Conservation (phyloP, 2,888 invertebrate species). For the Xylocampa areola region DNA sequence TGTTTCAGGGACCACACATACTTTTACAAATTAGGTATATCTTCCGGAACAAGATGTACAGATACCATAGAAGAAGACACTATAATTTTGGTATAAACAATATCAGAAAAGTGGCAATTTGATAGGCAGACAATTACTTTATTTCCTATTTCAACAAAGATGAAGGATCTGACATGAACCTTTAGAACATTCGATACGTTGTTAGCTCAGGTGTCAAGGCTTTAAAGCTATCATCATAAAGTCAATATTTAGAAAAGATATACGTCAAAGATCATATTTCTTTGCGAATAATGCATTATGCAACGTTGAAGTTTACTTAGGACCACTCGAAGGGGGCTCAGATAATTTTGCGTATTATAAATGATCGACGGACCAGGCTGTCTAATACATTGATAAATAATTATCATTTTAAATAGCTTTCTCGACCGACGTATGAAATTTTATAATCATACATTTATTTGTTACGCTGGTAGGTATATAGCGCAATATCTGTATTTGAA, state of each 20-base stretch:
- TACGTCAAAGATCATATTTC: slow-evolving; percentile 81
- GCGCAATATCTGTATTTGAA: no score
- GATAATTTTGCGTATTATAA: slow-evolving; percentile 35
- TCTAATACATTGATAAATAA: slow-evolving; percentile 16
- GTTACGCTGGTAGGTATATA: no score
- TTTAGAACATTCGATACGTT: slow-evolving; percentile 52
- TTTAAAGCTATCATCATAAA: slow-evolving; percentile 74
- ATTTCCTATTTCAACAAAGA: slow-evolving; percentile 29
- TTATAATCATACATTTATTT: no score
- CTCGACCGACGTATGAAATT: no score
- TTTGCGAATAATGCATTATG: slow-evolving; percentile 80
- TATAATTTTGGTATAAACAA: background rate
- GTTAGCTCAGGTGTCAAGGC: slow-evolving; percentile 84
- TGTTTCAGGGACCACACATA: slow-evolving; percentile 61
- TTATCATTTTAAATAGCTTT: background rate
- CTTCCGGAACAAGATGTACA: background rate
- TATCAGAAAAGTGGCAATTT: slow-evolving; percentile 1
- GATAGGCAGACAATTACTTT: slow-evolving; percentile 8
- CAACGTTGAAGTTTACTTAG: slow-evolving; percentile 82
- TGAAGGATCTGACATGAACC: slow-evolving; percentile 54
- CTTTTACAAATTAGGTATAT: slow-evolving; percentile 1
- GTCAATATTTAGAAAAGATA: slow-evolving; percentile 79
- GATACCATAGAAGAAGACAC: background rate
- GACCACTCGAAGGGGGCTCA: slow-evolving; percentile 60
- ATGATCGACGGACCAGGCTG: slow-evolving; percentile 38